Conservation (phyloP, 2,113 vertebrate genomes). For the Phylloscopus trochiloides region DNA sequence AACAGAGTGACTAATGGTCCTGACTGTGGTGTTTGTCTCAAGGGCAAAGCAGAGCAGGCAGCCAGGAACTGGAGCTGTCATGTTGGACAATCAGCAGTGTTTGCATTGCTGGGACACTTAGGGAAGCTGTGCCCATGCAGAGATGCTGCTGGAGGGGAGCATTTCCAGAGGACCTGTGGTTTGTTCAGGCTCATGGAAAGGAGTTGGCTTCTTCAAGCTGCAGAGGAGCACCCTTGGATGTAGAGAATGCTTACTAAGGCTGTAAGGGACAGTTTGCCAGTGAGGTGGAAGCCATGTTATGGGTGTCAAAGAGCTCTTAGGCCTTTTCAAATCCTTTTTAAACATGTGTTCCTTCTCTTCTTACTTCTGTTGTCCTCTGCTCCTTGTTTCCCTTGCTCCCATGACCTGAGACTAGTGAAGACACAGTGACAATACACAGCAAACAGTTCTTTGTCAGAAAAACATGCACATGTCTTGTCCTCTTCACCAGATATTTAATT, state of each 20-base stretch:
- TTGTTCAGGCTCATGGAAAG: background rate
- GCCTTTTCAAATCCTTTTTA: background rate
- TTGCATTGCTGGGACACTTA: background rate
- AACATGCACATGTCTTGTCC: background rate
- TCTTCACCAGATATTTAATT: background rate
- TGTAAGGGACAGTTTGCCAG: background rate
- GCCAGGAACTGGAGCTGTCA: background rate
- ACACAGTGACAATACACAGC: fast-evolving
- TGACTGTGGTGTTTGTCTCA: background rate
- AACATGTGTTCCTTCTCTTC: background rate
- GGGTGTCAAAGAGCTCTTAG: background rate
- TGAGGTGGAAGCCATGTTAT: background rate
- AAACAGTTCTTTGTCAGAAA: background rate
- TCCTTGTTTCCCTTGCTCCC: background rate
- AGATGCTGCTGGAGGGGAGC: background rate
- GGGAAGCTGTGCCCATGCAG: background rate
- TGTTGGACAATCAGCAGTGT: background rate
- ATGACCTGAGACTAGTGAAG: background rate
- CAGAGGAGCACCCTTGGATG: background rate
- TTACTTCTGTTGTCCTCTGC: background rate
- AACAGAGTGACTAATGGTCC: background rate
- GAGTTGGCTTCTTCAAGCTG: background rate
- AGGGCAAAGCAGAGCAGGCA: background rate
- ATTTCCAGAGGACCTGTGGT: background rate
- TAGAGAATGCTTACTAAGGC: background rate